Percentiles rank a stretch among this genome's conserved stretches.
phyloP scores from a whole-genome alignment of 92 coral and sea anemone species.

The Phymanthus crucifer region DNA sequence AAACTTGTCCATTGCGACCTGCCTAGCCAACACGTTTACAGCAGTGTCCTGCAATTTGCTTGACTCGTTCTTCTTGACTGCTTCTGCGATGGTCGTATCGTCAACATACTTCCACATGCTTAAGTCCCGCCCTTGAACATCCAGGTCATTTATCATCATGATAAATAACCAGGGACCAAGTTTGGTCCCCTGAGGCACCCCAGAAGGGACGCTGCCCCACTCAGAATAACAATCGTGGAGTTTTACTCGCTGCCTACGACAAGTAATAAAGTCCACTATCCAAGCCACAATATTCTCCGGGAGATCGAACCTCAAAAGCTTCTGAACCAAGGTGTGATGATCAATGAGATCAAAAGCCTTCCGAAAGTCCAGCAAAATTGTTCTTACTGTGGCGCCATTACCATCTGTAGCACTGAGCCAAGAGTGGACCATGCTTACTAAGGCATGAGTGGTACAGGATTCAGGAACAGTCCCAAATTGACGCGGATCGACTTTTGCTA shows the following conservation, averaged over 20 bases:
- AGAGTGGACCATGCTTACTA: slow-evolving; percentile 12
- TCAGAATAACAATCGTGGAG: slow-evolving; percentile 27
- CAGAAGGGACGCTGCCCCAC: slow-evolving; percentile 15
- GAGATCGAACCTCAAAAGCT: slow-evolving; percentile 15
- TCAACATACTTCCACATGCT: slow-evolving; percentile 39
- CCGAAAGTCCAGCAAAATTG: slow-evolving; percentile 25
- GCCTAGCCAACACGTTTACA: slow-evolving; percentile 15
- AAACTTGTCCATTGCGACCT: slow-evolving; percentile 13
- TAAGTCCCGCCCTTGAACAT: not conserved
- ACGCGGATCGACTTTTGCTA: not conserved
- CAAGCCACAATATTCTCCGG: not conserved
- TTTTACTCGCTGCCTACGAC: slow-evolving; percentile 9
- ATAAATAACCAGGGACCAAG: slow-evolving; percentile 37
- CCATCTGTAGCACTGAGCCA: slow-evolving; percentile 21
- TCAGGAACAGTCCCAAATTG: slow-evolving; percentile 27
- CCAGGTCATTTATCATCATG: slow-evolving; percentile 24
- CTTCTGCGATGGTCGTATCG: slow-evolving; percentile 22
- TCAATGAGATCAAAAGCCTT: slow-evolving; percentile 48
- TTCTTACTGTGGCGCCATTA: slow-evolving; percentile 43
- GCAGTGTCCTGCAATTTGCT: slow-evolving; percentile 29
- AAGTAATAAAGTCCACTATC: slow-evolving; percentile 15
- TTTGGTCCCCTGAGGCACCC: slow-evolving; percentile 37
- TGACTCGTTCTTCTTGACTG: slow-evolving; percentile 10
- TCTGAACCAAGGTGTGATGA: slow-evolving; percentile 22
- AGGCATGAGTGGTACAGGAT: slow-evolving; percentile 25